phyloP scores from a whole-genome alignment of 2,888 invertebrate species.

The Nomada ferruginata region DNA sequence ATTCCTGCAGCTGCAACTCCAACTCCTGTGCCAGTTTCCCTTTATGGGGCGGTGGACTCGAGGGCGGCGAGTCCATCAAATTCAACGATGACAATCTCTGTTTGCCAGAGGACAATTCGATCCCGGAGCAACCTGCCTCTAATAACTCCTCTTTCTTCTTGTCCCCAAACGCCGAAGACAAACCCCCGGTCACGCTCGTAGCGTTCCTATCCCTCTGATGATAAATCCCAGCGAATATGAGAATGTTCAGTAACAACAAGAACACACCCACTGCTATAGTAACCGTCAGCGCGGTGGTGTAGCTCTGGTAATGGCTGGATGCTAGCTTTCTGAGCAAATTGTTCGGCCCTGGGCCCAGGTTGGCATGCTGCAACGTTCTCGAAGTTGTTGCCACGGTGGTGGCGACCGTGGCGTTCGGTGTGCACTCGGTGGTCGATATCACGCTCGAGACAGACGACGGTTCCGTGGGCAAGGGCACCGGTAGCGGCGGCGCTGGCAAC shows the following conservation, averaged over 20 bases:
- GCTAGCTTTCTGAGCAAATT: constrained; percentile 91
- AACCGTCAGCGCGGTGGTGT: constrained; percentile 94
- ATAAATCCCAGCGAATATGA: constrained; percentile 95
- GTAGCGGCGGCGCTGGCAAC: constrained; percentile 85
- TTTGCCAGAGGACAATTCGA: constrained; percentile 84
- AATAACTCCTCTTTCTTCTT: constrained; percentile 92
- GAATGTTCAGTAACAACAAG: constrained; percentile 91
- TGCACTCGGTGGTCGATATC: constrained; percentile 89
- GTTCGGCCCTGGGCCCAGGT: constrained; percentile 87
- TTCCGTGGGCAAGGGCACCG: constrained; percentile 85
- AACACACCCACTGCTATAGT: constrained; percentile 95
- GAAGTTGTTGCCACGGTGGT: constrained; percentile 70
- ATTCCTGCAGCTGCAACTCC: constrained; percentile 88
- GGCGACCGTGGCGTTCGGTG: constrained; percentile 85
- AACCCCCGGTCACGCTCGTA: constrained; percentile 81
- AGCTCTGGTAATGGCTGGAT: constrained; percentile 94
- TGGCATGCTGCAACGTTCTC: constrained; percentile 72
- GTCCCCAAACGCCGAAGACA: constrained; percentile 84
- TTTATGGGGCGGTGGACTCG: constrained; percentile 79
- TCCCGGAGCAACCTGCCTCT: constrained; percentile 90
- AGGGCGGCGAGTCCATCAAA: constrained; percentile 75
- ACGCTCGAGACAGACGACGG: constrained; percentile 76
- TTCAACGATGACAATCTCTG: constrained; percentile 80
- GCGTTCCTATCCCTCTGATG: constrained; percentile 89
- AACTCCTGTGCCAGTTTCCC: constrained; percentile 82